phyloP scores from a whole-genome alignment of 2,888 invertebrate species.

The Miltochrista miniata region DNA sequence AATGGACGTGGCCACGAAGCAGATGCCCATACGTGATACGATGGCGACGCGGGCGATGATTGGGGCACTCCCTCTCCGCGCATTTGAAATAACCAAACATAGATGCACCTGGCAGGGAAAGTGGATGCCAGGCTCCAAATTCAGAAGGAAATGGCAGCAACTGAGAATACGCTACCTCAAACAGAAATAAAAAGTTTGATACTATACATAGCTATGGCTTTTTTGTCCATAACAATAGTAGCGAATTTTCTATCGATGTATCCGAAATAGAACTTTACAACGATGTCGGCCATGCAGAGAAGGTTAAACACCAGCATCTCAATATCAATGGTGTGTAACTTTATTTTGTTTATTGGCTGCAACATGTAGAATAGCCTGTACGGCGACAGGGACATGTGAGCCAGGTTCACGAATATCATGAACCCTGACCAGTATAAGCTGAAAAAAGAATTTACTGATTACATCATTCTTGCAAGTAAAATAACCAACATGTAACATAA shows the following conservation, averaged over 20 bases:
- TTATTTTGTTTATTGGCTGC: conserved; percentile 19
- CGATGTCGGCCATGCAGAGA: conserved; percentile 55
- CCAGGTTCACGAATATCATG: conserved; percentile 48
- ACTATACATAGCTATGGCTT: conserved; percentile 44
- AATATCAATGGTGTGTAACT: conserved; percentile 35
- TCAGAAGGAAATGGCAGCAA: too few relatives aligned
- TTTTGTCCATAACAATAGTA: conserved; percentile 47
- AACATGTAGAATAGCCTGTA: conserved; percentile 50
- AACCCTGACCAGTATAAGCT: conserved; percentile 54
- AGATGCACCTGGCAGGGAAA: too few relatives aligned
- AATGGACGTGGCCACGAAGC: too few relatives aligned
- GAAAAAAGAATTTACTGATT: conserved; percentile 7
- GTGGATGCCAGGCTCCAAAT: too few relatives aligned
- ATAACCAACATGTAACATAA: too few relatives aligned
- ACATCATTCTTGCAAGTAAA: too few relatives aligned
- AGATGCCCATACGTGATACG: too few relatives aligned
- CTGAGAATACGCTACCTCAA: too few relatives aligned
- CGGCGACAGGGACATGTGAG: conserved; percentile 47
- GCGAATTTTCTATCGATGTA: conserved; percentile 35
- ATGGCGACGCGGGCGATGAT: too few relatives aligned
- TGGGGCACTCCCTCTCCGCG: too few relatives aligned
- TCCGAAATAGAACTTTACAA: conserved; percentile 60
- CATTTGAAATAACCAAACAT: too few relatives aligned
- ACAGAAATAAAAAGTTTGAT: neutral
- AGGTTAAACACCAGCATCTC: conserved; percentile 44